phyloP scores from a whole-genome alignment of 2,797 vertebrate genomes.

The Xiphorhynchus erythropygius region DNA sequence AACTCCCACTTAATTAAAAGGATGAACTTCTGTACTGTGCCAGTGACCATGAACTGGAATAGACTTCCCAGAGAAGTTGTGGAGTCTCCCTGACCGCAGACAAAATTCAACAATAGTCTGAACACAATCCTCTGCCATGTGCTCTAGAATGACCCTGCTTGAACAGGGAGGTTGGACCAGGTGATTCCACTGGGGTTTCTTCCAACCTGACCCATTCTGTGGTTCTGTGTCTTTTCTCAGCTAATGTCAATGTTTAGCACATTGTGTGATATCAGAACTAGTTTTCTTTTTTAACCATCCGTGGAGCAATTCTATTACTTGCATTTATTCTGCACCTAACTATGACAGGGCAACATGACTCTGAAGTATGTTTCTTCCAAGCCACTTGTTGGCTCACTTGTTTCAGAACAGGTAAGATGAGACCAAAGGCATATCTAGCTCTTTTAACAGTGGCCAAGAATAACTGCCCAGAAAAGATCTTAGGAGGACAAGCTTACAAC shows the following conservation, averaged over 20 bases:
- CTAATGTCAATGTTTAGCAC: not conserved
- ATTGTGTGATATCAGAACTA: not conserved
- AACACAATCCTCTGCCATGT: not conserved
- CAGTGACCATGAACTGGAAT: not conserved
- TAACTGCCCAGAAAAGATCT: not conserved
- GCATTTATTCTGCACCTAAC: not conserved
- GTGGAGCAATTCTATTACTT: not conserved
- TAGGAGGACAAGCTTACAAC: not conserved
- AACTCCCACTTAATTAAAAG: not conserved
- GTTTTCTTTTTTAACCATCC: not conserved
- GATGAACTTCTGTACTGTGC: not conserved
- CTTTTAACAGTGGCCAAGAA: not conserved
- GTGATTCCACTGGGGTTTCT: too few species aligned
- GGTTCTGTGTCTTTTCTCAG: not conserved
- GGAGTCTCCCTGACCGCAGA: not conserved
- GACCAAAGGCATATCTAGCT: not conserved
- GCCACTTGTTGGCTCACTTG: not conserved
- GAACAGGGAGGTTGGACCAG: not conserved
- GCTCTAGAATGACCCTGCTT: fast-evolving
- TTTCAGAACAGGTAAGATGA: not conserved
- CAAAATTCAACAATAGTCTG: not conserved
- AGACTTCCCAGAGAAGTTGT: not conserved
- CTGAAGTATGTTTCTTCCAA: not conserved
- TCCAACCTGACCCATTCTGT: not conserved
- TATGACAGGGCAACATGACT: not conserved